These are phyloP conservation scores for Atopsyche davidsoni DNA, from an alignment of 1,140 invertebrate species.

Conservation along the genomic window DNA sequence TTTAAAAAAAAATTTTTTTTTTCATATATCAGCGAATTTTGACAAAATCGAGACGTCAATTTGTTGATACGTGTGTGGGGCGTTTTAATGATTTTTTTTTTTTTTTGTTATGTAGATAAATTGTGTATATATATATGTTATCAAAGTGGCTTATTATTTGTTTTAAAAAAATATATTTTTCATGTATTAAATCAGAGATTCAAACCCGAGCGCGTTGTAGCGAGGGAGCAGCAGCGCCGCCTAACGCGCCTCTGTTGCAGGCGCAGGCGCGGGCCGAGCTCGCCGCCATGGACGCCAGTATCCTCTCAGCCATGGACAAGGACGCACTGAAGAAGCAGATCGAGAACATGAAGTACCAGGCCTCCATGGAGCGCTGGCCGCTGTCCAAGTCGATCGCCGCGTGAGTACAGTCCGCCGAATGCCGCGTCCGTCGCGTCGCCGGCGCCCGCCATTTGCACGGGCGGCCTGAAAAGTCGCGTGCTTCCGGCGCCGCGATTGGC, in stretches of 20 bases:
- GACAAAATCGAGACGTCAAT: too few relatives aligned
- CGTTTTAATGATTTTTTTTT: too few relatives aligned
- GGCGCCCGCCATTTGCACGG: not conserved
- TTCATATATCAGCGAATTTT: too few relatives aligned
- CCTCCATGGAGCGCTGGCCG: conserved; percentile 91
- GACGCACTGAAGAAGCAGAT: conserved; percentile 95
- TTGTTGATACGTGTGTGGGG: too few relatives aligned
- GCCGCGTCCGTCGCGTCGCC: not conserved
- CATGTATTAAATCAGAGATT: too few relatives aligned
- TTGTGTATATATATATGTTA: too few relatives aligned
- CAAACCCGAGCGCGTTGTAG: too few relatives aligned
- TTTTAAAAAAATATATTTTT: too few relatives aligned
- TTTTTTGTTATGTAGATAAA: too few relatives aligned
- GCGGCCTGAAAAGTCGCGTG: not conserved
- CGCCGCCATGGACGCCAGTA: conserved; percentile 80
- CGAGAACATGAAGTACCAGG: conserved; percentile 94
- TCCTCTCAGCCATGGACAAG: conserved; percentile 90
- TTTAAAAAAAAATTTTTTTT: too few relatives aligned
- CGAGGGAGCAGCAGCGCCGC: too few relatives aligned
- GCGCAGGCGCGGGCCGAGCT: conserved; percentile 39
- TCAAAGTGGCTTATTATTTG: too few relatives aligned
- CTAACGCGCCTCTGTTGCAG: conserved; percentile 1
- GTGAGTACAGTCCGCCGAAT: conserved; percentile 63
- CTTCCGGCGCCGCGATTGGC: not conserved
- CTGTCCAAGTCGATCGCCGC: conserved; percentile 88